Percentiles rank a stretch among this genome's conserved stretches.
Conservation (phyloP, 2,888 invertebrate species). For the Tipula lateralis region DNA sequence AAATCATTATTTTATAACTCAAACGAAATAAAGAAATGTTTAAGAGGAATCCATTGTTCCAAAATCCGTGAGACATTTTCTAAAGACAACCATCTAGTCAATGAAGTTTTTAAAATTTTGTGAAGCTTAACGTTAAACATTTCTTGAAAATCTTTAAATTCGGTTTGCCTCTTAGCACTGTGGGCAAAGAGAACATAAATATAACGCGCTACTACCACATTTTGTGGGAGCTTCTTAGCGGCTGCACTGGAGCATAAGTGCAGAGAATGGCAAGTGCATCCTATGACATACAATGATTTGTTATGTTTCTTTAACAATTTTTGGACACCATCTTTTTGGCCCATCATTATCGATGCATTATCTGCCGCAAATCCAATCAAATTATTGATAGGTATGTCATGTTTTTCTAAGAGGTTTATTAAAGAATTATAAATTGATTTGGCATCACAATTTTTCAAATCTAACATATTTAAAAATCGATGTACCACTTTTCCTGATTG, state of each 20-base stretch:
- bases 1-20: too few relatives aligned
- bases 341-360: constrained; percentile 40
- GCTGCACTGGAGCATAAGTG: constrained; percentile 39
- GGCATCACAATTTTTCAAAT: constrained; percentile 13
- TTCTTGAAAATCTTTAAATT: too few relatives aligned
- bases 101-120: too few relatives aligned
- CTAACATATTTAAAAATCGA: not conserved
- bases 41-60: too few relatives aligned
- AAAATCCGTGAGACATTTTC: too few relatives aligned
- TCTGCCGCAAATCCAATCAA: constrained; percentile 39
- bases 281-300: constrained; percentile 39
- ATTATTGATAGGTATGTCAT: constrained; percentile 34
- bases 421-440: not conserved
- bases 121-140: too few relatives aligned
- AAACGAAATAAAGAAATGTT: too few relatives aligned
- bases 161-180: not conserved
- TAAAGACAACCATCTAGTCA: too few relatives aligned
- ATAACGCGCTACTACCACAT: constrained; percentile 38
- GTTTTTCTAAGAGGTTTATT: constrained; percentile 5
- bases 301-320: constrained; percentile 35
- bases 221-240: constrained; percentile 37
- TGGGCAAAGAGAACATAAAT: constrained; percentile 38
- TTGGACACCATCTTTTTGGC: constrained; percentile 36
- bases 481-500: too few relatives aligned
- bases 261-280: constrained; percentile 38